phyloP scores from a whole-genome alignment of 2,888 invertebrate species.

The Coleophora deauratella region DNA sequence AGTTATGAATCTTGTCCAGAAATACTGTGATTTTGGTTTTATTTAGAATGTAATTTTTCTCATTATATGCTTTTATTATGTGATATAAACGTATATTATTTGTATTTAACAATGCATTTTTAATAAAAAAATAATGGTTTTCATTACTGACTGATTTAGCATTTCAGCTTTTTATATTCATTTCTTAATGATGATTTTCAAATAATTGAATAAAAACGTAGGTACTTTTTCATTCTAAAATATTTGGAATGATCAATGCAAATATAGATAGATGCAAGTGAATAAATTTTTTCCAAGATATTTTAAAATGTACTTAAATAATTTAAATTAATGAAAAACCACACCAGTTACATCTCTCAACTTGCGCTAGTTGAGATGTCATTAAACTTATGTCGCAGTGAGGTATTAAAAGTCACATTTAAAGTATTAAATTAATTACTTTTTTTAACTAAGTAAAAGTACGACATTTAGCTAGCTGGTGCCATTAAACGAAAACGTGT shows the following conservation, averaged over 20 bases:
- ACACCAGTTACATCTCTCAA: background rate
- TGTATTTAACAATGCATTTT: constrained; percentile 32
- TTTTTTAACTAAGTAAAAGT: no score
- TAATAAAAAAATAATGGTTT: constrained; percentile 17
- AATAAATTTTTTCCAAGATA: no score
- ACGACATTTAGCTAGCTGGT: constrained; percentile 17
- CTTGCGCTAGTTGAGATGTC: background rate
- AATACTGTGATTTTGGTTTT: constrained; percentile 72
- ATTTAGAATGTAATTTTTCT: constrained; percentile 60
- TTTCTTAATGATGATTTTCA: no score
- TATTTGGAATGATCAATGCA: no score
- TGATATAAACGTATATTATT: constrained; percentile 54
- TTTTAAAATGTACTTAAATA: no score
- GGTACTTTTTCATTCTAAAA: no score
- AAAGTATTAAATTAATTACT: no score
- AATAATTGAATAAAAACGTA: no score
- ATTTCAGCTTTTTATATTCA: constrained; percentile 29
- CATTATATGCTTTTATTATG: constrained; percentile 62
- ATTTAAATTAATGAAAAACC: no score
- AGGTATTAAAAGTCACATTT: no score
- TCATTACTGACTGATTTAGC: constrained; percentile 46
- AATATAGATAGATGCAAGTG: no score
- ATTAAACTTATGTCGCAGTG: no score
- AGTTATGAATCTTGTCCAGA: constrained; percentile 63
- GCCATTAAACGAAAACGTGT: constrained; percentile 45